phyloP scores from a whole-genome alignment of 2,113 vertebrate genomes.

The Ibidorhyncha struthersii region DNA sequence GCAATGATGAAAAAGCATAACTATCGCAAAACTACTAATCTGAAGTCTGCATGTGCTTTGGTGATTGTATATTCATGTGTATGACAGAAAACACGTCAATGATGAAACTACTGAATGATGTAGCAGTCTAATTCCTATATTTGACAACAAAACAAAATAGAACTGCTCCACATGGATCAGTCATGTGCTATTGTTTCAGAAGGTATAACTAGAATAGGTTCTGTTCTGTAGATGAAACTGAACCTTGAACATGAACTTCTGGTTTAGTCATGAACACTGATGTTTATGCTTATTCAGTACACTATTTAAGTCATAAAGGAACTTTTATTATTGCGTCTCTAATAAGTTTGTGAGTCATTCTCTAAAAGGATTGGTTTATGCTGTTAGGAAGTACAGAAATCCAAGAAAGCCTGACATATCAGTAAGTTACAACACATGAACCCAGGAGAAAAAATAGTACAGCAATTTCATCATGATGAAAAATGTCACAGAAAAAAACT shows the following conservation, averaged over 20 bases:
- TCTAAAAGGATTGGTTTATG: slow-evolving; percentile 57
- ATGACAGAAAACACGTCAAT: neutral
- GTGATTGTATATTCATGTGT: neutral
- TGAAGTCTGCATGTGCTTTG: neutral
- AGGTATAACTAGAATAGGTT: slow-evolving; percentile 45
- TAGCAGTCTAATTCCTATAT: neutral
- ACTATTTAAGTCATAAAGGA: slow-evolving; percentile 35
- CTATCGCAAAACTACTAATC: neutral
- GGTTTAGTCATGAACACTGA: slow-evolving; percentile 56
- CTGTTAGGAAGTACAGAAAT: slow-evolving; percentile 23
- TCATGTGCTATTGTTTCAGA: slow-evolving; percentile 32
- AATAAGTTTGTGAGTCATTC: slow-evolving; percentile 44
- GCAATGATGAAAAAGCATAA: neutral
- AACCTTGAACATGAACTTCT: slow-evolving; percentile 53
- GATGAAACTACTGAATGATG: neutral
- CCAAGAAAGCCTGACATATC: neutral
- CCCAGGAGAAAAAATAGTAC: neutral
- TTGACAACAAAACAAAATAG: slow-evolving; percentile 31
- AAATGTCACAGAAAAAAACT: neutral
- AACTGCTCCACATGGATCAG: neutral
- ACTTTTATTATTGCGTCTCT: slow-evolving; percentile 44
- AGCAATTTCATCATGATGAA: neutral
- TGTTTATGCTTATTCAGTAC: slow-evolving; percentile 51
- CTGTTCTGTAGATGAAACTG: slow-evolving; percentile 42
- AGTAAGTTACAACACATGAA: neutral